Base-by-base conservation (phyloP, 2,113 vertebrate genomes). In the Nothoprocta pentlandii region DNA sequence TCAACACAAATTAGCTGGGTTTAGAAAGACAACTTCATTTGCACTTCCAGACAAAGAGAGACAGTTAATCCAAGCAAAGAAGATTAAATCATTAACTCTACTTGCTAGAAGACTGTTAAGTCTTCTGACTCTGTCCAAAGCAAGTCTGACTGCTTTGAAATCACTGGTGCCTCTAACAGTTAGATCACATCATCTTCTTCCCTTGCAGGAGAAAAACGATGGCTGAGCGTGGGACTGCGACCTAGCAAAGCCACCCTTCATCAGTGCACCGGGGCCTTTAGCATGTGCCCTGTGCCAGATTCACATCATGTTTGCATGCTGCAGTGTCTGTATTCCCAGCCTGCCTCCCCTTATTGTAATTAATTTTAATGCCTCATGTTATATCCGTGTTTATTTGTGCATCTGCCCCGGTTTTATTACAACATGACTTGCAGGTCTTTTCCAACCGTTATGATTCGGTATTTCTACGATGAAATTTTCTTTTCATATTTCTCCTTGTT, bases 1-100 rank as follows among this genome's bases (percentile, higher is more conserved):
- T 66, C 68, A 67, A 84, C 76, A 28, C 51, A 51, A 67, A 86
- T 76, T 32, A 90, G 42, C 21, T 66, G 10, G 61, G 7, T 11
- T 64, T 51, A 79, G 76, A 67, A 54, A 70, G 51, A 89, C 16
- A 14, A 62, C 69, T 78, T 88, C 73, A 44, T 93, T 67, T 92
- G 86, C 69, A 46, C 76, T 80, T 86, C 63, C 64, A 68, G 80
- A 5, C 56, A 74, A 54, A 15, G 49, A 49, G 53, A 90, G 21
- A 1, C 61, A 34, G 44, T 36, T 59, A 78, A 80, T 51, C 41
- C 64, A 59, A 73, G 82, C 32, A 56, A 59, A 28, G 74, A 23
- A 81, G 30, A 28, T 80, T 36, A 80, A 92, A 87, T 94, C 58
- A 58, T 87, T 89, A 51, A 54, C 28, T 79, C 21, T 34, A 7